phyloP scores from a whole-genome alignment of 2,888 invertebrate species.

The Nephrotoma guestfalica region DNA sequence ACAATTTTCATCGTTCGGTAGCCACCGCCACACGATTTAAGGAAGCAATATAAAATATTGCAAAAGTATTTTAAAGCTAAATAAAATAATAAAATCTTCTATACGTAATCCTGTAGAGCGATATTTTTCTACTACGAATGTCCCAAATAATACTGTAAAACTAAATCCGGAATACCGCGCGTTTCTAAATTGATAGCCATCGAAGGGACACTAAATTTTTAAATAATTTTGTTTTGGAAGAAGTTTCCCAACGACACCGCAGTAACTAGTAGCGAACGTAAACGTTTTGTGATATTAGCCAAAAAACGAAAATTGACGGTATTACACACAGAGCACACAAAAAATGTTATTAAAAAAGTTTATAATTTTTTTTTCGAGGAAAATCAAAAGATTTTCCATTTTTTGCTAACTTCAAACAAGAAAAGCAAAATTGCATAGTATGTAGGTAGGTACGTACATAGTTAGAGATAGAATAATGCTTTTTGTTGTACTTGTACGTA shows the following conservation, averaged over 20 bases:
- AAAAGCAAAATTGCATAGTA: not conserved
- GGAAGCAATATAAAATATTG: not conserved
- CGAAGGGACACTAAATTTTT: not conserved
- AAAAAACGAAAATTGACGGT: not conserved
- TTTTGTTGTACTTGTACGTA: not conserved
- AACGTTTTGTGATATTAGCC: not conserved
- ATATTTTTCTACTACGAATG: not conserved
- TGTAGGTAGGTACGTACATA: not conserved
- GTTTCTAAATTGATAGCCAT: not conserved
- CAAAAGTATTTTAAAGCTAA: not conserved
- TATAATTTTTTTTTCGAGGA: not conserved
- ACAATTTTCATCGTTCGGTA: too few relatives aligned
- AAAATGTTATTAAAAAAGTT: not conserved
- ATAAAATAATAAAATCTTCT: not conserved
- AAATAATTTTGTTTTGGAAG: not conserved
- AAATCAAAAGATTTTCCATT: not conserved
- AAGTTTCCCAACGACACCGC: not conserved
- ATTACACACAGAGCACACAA: not conserved
- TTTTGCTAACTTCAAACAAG: not conserved
- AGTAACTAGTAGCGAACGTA: not conserved
- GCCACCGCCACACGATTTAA: not conserved
- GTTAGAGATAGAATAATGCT: not conserved
- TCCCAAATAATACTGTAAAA: not conserved
- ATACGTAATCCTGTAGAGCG: not conserved
- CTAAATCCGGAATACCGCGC: not conserved